Evolutionary conservation across 2,888 invertebrate species (phyloP), one percentile per base, ranked within the genome.

Genomic region (Drosophila nigricruria): DNA sequence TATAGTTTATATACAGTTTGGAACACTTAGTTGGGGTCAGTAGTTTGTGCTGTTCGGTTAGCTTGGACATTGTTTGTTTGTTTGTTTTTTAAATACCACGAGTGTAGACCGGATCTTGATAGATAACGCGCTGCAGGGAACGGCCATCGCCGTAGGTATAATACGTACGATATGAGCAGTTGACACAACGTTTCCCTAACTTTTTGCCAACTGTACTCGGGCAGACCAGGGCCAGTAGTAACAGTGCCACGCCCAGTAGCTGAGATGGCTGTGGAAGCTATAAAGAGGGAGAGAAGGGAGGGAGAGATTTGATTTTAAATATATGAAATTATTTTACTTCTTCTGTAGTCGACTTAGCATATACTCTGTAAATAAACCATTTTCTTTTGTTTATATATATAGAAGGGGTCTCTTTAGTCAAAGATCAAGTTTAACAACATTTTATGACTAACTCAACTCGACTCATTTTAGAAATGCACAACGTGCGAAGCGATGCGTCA

Each of bases 101-200:
- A 80, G 85, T 85, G 70, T 86, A 81, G 73, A 73, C 77, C 64
- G 82, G 83, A 79, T 90, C 82, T 73, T 79, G 83, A 70, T 90
- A 90, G 74, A 84, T 72, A 49, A 90, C 80, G 43, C 91, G 87
- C 79, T 91, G 84, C 66, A 84, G 83, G 77, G 86, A 68, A 60
- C 88, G 84, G 65, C 92, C 91, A 74, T 91, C 89, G 63, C 85
- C 87, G 64, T 91, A 87, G 49, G 91, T 90, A 69, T 91, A 91
- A 81, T 91, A 91, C 61, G 87, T 90, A 75, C 82, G 91, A 70
- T 91, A 89, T 59, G 91, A 81, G 76, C 92, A 92, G 64, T 90
- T 89, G 32, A 88, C 74, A 79, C 92, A 92, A 66, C 92, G 90
- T 58, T 87, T 87, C 68, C 85, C 88, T n/a, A 91, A 18, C 73